Evolutionary conservation across 2,888 invertebrate genomes (phyloP), one percentile per base, ranked within the genome.

Genomic region (Andrena bucephala): DNA sequence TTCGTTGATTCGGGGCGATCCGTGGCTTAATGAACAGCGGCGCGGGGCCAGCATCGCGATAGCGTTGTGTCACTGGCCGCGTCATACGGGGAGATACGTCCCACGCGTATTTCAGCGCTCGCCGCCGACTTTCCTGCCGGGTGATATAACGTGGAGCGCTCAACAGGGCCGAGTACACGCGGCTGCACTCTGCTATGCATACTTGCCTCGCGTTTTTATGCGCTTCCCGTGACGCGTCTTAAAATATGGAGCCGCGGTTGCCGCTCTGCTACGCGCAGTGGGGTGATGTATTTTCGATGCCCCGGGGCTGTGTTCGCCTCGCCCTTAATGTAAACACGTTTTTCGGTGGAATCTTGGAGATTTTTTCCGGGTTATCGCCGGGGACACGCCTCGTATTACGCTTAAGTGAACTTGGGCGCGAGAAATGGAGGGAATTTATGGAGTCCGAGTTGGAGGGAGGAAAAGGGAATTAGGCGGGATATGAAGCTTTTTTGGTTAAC

Each of bases 21-120:
- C 60, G 62, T 67, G 69, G 75, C 72, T 83, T 77, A 73, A 81
- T 73, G 62, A 66, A 78, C 54, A 67, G 52, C 66, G 29, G 69
- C 67, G 83, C 83, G 74, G 59, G 81, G 59, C 52, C 62, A 1
- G 68, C 68, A 65, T 72, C 57, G 70, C 75, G 59, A 66, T 74
- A 57, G 82, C 83, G 72, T 82, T 75, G 78, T 82, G 83, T 84
- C 83, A 78, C 59, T 5, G 50, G 59, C 57, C 63, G 54, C 63
- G 63, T 71, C 67, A 65, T n/a, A 24, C 63, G 50, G 57, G 24
- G 27, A 65, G 65, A 60, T 57, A 66, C 29, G 52, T 60, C 27
- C 48, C 74, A 57, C 73, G 63, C 63, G 77, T 73, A 76, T 71
- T 50, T 62, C 59, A 68, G 24, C 66, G 81, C 54, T 77, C 70